Percentiles rank a stretch among this genome's conserved stretches.
Conservation (phyloP, 2,113 vertebrate genomes). For the Amphiprion percula region DNA sequence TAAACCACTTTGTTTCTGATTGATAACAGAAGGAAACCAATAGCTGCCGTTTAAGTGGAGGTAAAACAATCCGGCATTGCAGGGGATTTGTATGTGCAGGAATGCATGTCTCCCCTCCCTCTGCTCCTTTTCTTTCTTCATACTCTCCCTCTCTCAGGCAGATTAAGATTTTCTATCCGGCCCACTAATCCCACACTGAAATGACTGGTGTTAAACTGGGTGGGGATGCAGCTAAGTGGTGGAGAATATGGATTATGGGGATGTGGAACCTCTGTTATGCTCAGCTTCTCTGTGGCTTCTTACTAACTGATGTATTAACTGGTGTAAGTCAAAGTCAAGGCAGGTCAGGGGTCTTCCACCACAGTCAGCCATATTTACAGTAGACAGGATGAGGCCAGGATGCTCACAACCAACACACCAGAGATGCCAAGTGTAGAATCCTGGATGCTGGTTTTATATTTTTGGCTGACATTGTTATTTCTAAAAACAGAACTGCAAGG, state of each 20-base stretch:
- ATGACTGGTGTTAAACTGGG: conserved; percentile 50
- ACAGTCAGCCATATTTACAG: conserved; percentile 25
- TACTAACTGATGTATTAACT: conserved; percentile 30
- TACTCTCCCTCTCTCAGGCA: conserved; percentile 43
- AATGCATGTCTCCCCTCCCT: conserved; percentile 38
- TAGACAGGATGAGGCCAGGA: background rate
- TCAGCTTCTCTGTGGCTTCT: background rate
- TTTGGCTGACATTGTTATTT: conserved; percentile 67
- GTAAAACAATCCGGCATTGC: conserved; percentile 43
- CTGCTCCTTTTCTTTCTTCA: conserved; percentile 22
- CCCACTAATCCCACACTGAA: conserved; percentile 65
- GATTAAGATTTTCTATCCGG: conserved; percentile 68
- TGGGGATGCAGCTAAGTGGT: conserved; percentile 45
- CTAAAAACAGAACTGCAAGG: conserved; percentile 70
- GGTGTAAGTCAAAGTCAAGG: conserved; percentile 47
- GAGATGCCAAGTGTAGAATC: conserved; percentile 22
- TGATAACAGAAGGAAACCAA: conserved; percentile 78
- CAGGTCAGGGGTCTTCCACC: conserved; percentile 42
- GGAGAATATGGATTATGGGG: conserved; percentile 56
- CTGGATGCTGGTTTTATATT: conserved; percentile 41
- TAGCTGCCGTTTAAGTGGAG: conserved; percentile 46
- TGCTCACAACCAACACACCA: background rate
- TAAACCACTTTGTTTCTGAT: conserved; percentile 78
- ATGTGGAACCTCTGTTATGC: background rate
- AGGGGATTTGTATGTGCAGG: conserved; percentile 57